Conservation (phyloP, 2,888 invertebrate genomes). For the Tyria jacobaeae region DNA sequence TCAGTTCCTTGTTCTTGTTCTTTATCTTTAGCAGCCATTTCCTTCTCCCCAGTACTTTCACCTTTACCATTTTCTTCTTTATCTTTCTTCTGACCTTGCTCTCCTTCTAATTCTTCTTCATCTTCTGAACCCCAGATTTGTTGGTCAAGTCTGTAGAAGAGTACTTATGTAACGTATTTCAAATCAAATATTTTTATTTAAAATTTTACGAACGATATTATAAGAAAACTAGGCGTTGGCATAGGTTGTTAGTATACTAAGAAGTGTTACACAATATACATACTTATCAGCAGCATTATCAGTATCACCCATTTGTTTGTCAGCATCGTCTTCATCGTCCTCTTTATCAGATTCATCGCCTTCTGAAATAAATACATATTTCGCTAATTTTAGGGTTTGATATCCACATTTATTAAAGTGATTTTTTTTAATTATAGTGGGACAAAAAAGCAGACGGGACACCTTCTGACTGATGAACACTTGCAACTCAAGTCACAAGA, state of each 20-base stretch:
- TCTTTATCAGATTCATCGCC: conserved; percentile 87
- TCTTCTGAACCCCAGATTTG: conserved; percentile 95
- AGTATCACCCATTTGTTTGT: conserved; percentile 98
- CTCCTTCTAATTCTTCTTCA: conserved; percentile 88
- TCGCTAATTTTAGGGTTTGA: background rate
- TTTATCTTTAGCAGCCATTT: conserved; percentile 91
- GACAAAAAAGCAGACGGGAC: too few relatives aligned
- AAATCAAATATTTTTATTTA: background rate
- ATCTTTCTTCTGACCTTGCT: conserved; percentile 80
- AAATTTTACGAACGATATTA: too few relatives aligned
- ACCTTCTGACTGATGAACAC: too few relatives aligned
- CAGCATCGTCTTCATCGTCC: conserved; percentile 92
- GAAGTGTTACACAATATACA: conserved; percentile 41
- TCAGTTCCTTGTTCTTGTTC: conserved; percentile 86
- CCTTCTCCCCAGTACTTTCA: conserved; percentile 89
- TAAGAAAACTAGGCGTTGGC: too few relatives aligned
- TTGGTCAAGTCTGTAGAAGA: conserved; percentile 86
- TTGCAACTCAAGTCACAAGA: too few relatives aligned
- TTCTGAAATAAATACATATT: conserved; percentile 56
- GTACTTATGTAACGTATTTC: background rate
- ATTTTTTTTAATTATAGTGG: too few relatives aligned
- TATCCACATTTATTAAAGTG: too few relatives aligned
- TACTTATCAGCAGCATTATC: conserved; percentile 93
- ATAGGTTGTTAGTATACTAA: background rate
- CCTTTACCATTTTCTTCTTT: conserved; percentile 88